Conservation (phyloP, 2,113 vertebrate genomes). For the Tichodroma muraria region DNA sequence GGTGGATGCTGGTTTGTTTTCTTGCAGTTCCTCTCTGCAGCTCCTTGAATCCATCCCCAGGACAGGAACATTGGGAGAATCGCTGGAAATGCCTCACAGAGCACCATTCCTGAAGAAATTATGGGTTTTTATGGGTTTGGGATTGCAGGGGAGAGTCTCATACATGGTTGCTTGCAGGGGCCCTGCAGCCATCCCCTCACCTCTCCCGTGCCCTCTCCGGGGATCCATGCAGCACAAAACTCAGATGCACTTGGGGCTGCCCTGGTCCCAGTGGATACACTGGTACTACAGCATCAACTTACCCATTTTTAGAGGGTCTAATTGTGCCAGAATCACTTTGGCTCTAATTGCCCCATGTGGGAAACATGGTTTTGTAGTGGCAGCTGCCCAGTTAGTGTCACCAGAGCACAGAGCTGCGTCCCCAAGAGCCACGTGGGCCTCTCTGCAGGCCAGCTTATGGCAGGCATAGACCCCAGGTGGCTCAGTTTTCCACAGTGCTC, state of each 20-base stretch:
- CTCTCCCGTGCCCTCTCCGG: not conserved
- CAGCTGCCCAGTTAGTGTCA: not conserved
- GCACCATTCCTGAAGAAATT: not conserved
- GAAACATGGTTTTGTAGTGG: not conserved
- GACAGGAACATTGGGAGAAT: not conserved
- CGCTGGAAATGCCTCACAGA: rapidly evolving
- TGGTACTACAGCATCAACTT: not conserved
- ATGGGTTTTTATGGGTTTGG: not conserved
- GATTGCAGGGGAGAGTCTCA: not conserved
- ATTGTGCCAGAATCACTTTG: not conserved
- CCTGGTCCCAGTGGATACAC: rapidly evolving
- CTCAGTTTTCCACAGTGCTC: not conserved
- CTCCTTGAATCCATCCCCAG: not conserved
- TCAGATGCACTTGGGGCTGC: rapidly evolving
- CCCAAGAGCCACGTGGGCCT: not conserved
- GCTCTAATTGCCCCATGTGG: rapidly evolving
- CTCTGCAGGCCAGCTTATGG: not conserved
- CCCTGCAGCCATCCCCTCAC: not conserved
- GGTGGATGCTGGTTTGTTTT: not conserved
- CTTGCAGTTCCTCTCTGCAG: not conserved
- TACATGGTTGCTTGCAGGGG: rapidly evolving
- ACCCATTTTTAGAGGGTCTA: not conserved
- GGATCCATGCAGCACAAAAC: not conserved
- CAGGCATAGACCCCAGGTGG: not conserved
- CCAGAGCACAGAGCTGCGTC: not conserved